Evolutionary conservation across 30 jellyfish, hydroid and myxozoan genomes (phyloP), one percentile per base, ranked within the genome.

Genomic region (Chrysaora quinquecirrha): DNA sequence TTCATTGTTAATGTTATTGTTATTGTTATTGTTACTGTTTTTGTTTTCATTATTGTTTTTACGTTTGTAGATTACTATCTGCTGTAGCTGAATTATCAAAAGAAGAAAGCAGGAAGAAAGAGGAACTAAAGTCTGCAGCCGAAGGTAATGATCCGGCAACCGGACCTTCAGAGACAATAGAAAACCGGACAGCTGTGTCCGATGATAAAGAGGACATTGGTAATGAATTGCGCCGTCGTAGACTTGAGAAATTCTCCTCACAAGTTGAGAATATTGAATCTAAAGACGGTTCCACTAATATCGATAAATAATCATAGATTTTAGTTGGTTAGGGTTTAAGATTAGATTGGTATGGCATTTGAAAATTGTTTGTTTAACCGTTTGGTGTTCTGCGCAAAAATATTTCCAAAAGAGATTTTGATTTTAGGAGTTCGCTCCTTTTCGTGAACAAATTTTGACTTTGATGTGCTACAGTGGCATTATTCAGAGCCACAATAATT

Each of bases 181-280:
- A 49, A 82, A 34, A 30, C 78, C 27, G 29, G 85, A 70, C 35
- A 22, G 80, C 22, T 0, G 33, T 69, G 25, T 30, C 31, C 19
- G 48, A 54, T 30, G 33, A 32, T 22, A 34, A 20, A 34, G 62
- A 14, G 19, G 92, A 70, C 47, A 35, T 14, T 29, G 73, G 62
- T 50, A 38, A 27, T 69, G 92, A 82, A 70, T 76, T 82, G 61
- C 31, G 92, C 29, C 64, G 85, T 60, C 85, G 92, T 27, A 71
- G 92, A 38, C 71, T 82, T n/a, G 92, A 82, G 47, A 82, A 48
- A 43, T 70, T 82, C 35, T 52, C 87, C 28, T 4, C 9, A 52
- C 68, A 12, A 3, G 68, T 52, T 19, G 68, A 52, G 19, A 52
- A 4, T 52, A 3, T 52, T 3, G 68, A 52, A 52, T 52, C 68